Evolutionary conservation across 1,140 invertebrate species (phyloP).

Genomic region (Drosophila aff.): DNA sequence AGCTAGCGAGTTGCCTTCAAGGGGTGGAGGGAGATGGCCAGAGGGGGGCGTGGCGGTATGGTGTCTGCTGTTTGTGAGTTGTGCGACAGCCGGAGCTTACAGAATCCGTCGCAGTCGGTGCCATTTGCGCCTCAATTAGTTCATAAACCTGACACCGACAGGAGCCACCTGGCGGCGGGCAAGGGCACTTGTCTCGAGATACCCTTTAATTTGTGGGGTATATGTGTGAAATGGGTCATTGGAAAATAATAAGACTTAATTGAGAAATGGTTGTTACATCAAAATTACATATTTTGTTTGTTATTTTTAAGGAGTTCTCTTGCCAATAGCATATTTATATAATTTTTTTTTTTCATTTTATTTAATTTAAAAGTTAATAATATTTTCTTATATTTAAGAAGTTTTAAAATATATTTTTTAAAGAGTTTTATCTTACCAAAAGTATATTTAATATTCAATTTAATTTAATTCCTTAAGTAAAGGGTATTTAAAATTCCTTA

Average conservation of each 20-base stretch:
- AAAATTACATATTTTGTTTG: no score
- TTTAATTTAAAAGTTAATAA: no score
- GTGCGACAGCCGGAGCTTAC: constrained; percentile 41
- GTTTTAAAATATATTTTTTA: no score
- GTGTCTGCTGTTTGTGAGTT: constrained; percentile 41
- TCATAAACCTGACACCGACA: constrained; percentile 49
- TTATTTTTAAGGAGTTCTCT: no score
- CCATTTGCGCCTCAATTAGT: constrained; percentile 59
- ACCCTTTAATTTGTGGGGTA: not conserved
- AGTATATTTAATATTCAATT: not conserved
- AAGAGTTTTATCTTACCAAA: not conserved
- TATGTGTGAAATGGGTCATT: not conserved
- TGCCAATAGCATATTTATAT: no score
- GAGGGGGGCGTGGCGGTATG: constrained; percentile 14
- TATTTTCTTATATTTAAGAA: no score
- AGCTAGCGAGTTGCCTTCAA: not conserved
- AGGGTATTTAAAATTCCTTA: not conserved
- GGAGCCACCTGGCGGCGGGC: constrained; percentile 49
- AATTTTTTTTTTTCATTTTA: not conserved
- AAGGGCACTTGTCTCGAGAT: not conserved
- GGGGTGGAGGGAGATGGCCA: not conserved
- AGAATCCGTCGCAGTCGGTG: constrained; percentile 18
- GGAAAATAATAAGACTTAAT: not conserved
- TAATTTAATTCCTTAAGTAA: not conserved
- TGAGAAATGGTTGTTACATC: no score